These are phyloP conservation scores for Tragelaphus strepsiceros DNA, from an alignment of 2,113 vertebrate species.

Conservation along the genomic window DNA sequence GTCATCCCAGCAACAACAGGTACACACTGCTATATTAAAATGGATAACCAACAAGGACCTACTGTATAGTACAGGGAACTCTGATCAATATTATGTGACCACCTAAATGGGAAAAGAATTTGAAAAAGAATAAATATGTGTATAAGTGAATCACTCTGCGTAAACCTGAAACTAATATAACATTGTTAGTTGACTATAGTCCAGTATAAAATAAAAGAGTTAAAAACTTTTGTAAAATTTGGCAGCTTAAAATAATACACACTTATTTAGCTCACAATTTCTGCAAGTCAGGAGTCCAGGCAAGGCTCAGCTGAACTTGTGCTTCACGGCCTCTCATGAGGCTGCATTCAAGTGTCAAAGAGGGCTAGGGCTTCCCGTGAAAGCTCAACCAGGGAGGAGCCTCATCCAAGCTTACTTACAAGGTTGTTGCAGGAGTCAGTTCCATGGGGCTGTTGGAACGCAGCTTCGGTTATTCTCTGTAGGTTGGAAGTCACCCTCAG, in stretches of 20 bases:
- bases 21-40: neutral
- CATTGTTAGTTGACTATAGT: neutral
- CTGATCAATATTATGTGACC: neutral
- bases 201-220: neutral
- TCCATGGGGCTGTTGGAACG: rapidly evolving
- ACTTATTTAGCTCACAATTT: neutral
- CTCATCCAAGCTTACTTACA: neutral
- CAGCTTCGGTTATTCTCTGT: neutral
- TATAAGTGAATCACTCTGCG: neutral
- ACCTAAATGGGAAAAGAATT: neutral
- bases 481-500: neutral
- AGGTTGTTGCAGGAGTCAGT: neutral
- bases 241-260: neutral
- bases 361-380: neutral
- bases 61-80: neutral
- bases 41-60: neutral
- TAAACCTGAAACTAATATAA: neutral
- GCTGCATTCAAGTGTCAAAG: neutral
- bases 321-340: neutral
- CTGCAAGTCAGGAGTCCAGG: neutral
- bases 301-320: neutral
- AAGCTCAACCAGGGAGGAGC: neutral
- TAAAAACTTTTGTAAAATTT: neutral
- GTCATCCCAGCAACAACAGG: neutral
- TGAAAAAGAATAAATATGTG: neutral